These are phyloP conservation scores for Horisme vitalbata DNA, from an alignment of 2,888 invertebrate genomes.

Conservation along the genomic window DNA sequence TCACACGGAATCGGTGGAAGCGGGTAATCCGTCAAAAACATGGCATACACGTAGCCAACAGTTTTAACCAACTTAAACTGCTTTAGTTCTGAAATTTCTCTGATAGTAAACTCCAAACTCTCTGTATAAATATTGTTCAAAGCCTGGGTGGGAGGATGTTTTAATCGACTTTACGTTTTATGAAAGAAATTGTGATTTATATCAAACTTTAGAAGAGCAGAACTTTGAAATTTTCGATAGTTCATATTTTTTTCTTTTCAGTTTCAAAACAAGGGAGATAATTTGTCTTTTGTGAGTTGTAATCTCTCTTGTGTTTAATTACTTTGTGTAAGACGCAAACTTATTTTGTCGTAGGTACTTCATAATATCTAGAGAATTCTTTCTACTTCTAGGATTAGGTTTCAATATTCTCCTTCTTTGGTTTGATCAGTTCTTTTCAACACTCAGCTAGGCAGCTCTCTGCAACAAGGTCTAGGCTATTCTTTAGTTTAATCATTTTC, in stretches of 20 bases:
- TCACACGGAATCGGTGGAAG: constrained; percentile 25
- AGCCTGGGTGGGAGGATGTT: constrained; percentile 30
- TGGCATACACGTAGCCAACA: constrained; percentile 49
- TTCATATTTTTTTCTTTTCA: constrained; percentile 25
- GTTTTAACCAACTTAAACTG: constrained; percentile 54
- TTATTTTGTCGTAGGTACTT: too few species aligned
- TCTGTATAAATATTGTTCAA: constrained; percentile 35
- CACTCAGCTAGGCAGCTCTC: too few species aligned
- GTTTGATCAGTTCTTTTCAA: too few species aligned
- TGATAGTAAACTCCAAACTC: constrained; percentile 18
- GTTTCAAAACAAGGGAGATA: constrained; percentile 25
- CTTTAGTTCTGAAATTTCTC: constrained; percentile 39
- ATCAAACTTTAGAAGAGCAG: constrained; percentile 19
- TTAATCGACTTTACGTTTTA: constrained; percentile 31
- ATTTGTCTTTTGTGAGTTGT: constrained; percentile 23
- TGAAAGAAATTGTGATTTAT: constrained; percentile 26
- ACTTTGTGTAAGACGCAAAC: too few species aligned
- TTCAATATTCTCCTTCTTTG: background rate
- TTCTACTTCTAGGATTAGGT: too few species aligned
- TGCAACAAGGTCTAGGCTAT: too few species aligned
- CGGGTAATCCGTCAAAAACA: constrained; percentile 69
- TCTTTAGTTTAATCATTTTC: too few species aligned
- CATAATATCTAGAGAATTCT: too few species aligned
- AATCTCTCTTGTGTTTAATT: constrained; percentile 14
- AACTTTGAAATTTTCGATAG: constrained; percentile 22